These are phyloP conservation scores for Eubucco bourcierii DNA, from an alignment of 2,113 vertebrate genomes.

Conservation along the genomic window DNA sequence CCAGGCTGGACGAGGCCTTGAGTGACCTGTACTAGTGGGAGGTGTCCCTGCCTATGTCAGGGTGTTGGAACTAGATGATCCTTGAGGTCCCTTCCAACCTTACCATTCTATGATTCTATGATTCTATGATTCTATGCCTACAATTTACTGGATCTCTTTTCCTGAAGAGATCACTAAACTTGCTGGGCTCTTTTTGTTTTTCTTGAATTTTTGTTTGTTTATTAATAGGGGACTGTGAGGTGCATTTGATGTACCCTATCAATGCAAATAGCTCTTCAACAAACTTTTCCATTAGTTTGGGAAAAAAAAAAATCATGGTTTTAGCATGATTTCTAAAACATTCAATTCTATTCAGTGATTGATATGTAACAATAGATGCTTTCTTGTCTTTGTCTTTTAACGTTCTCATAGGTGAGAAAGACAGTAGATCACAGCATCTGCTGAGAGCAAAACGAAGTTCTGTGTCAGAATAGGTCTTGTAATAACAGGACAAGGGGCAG, in stretches of 20 bases:
- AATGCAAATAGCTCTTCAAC: background rate
- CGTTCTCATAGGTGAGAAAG: background rate
- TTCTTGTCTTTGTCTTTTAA: background rate
- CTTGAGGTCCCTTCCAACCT: too few relatives aligned
- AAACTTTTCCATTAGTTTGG: background rate
- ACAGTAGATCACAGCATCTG: background rate
- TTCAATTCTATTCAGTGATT: background rate
- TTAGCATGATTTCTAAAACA: background rate
- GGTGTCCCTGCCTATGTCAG: too few relatives aligned
- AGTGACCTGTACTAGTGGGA: too few relatives aligned
- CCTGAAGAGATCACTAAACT: background rate
- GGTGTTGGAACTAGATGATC: too few relatives aligned
- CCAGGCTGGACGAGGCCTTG: too few relatives aligned
- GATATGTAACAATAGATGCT: background rate
- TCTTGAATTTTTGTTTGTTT: background rate
- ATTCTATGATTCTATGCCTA: too few relatives aligned
- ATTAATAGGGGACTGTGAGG: background rate
- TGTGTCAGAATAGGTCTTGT: background rate
- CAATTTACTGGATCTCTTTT: background rate
- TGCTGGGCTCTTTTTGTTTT: background rate
- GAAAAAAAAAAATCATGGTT: background rate
- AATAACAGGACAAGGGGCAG: too few relatives aligned
- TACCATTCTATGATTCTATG: too few relatives aligned
- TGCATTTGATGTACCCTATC: background rate
- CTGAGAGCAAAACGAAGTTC: background rate